Conservation (phyloP, 2,113 vertebrate species). For the Empidonax alnorum region DNA sequence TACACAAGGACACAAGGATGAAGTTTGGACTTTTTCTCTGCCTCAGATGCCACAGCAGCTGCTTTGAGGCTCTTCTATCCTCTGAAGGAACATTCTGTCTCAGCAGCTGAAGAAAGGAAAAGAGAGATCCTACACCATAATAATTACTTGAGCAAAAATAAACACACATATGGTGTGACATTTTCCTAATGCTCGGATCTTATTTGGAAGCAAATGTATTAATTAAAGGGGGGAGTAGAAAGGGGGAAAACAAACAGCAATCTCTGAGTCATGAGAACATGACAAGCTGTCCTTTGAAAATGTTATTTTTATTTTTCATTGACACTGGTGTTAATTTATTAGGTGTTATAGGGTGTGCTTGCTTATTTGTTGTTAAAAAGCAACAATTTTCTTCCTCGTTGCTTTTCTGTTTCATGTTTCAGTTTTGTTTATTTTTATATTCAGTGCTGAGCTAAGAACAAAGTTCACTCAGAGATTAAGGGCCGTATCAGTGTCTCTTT, state of each 20-base stretch:
- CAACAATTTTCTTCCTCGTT: not conserved
- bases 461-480: not conserved
- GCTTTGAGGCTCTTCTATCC: constrained; percentile 58
- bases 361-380: constrained; percentile 42
- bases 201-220: constrained; percentile 69
- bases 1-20: not conserved
- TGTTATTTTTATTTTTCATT: constrained; percentile 57
- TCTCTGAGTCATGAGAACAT: constrained; percentile 58
- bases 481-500: constrained; percentile 7
- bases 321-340: constrained; percentile 41
- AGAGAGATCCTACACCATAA: constrained; percentile 55
- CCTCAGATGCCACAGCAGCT: constrained; percentile 62
- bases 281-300: constrained; percentile 62
- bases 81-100: constrained; percentile 69
- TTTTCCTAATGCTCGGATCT: constrained; percentile 67
- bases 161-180: constrained; percentile 73
- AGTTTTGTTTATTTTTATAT: constrained; percentile 23
- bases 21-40: constrained; percentile 26
- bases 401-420: constrained; percentile 6
- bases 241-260: constrained; percentile 52
- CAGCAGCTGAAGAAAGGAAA: constrained; percentile 49
- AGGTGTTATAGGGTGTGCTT: not conserved
- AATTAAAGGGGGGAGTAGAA: constrained; percentile 57
- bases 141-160: constrained; percentile 72
- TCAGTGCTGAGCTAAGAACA: not conserved